Evolutionary conservation across 2,113 vertebrate species (phyloP), one percentile per base, ranked within the genome.

Genomic region (Elachura formosa): DNA sequence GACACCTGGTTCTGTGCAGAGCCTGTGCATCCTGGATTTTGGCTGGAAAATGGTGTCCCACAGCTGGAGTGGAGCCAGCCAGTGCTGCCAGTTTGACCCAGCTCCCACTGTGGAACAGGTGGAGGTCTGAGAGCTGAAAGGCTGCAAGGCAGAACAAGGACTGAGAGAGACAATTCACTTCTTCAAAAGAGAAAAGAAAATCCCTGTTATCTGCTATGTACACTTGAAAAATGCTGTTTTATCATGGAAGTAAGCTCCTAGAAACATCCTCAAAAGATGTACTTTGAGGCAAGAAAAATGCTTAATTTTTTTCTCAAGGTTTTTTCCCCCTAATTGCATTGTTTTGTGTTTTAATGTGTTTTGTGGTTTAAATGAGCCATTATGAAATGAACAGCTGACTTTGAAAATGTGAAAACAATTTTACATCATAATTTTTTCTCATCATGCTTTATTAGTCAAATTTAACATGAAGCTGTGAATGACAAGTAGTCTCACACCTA

Each of bases 331-430:
- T 49, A 25, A 36, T 85, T 52, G 17, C 1, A 23, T 24, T 64
- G 14, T 12, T 75, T 79, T 63, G 41, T 36, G 36, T 41, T 90
- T 78, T 31, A 78, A 68, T 58, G 43, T 55, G 23, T 15, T 92
- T 77, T 26, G 25, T 38, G 25, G 23, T 41, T 90, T 87, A 85
- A 93, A 66, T 85, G 58, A 93, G 81, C 43, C 17, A 51, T 51
- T 82, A 63, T 54, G 51, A 90, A 94, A 90, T 31, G 43, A 84
- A 87, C 64, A 89, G 15, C 52, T 82, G 78, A 93, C 69, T 82
- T 72, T 36, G 69, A 89, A 93, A 82, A 87, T 26, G 68, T 55
- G 48, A 95, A 91, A 89, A 87, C n/a, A 52, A 93, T 76, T 91
- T 78, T 72, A 68, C 49, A 78, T 64, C 22, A n/a, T 87, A 6